Conservation (phyloP, 1,140 invertebrate species). For the Zaprionus nigranus region DNA sequence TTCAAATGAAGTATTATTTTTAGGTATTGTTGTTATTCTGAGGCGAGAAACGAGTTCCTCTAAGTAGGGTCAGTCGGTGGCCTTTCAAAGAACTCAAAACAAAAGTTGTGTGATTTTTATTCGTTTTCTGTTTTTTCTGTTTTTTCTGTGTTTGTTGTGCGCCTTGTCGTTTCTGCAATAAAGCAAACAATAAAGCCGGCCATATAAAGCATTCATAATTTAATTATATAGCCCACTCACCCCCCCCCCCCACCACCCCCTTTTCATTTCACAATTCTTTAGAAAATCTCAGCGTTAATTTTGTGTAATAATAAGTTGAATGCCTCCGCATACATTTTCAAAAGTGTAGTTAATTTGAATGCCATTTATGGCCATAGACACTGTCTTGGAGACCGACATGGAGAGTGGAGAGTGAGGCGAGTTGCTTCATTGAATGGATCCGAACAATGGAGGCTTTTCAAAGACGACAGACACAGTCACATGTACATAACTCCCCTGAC, state of each 20-base stretch:
- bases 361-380: slow-evolving; percentile 32
- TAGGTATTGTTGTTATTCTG: slow-evolving; percentile 47
- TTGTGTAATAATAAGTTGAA: slow-evolving; percentile 73
- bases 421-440: slow-evolving; percentile 26
- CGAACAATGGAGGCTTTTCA: slow-evolving; percentile 20
- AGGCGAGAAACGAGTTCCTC: slow-evolving; percentile 58
- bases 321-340: slow-evolving; percentile 38
- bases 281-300: slow-evolving; percentile 71
- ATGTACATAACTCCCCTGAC: neutral
- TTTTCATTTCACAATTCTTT: slow-evolving; percentile 58
- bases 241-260: slow-evolving; percentile 6
- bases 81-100: slow-evolving; percentile 68
- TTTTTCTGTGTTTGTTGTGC: slow-evolving; percentile 42
- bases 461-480: neutral
- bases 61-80: slow-evolving; percentile 47
- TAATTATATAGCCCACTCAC: slow-evolving; percentile 72
- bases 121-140: slow-evolving; percentile 19
- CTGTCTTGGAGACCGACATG: neutral
- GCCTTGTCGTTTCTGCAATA: slow-evolving; percentile 51
- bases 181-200: slow-evolving; percentile 72
- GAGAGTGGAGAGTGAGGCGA: neutral
- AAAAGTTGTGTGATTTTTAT: slow-evolving; percentile 52
- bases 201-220: slow-evolving; percentile 82
- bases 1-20: slow-evolving; percentile 66
- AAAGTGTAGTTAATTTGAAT: slow-evolving; percentile 49